Evolutionary conservation across 2,113 vertebrate species (phyloP).

Genomic region (Isichthys henryi): DNA sequence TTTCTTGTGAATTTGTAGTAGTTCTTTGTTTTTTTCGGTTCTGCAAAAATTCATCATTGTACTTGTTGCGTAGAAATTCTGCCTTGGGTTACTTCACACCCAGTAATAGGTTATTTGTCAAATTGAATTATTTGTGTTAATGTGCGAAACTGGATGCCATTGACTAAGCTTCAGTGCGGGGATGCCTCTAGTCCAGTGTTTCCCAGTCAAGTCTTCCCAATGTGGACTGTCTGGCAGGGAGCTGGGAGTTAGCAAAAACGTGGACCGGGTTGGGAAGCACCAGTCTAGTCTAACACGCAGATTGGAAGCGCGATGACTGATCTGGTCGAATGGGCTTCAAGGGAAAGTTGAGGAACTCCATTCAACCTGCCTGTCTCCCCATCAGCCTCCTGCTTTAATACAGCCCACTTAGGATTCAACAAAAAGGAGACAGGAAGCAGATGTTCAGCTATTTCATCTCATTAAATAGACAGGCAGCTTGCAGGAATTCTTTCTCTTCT

Average conservation of each 20-base stretch:
- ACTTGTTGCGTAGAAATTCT: background rate
- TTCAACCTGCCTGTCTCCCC: background rate
- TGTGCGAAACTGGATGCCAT: background rate
- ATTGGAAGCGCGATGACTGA: background rate
- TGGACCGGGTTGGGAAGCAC: background rate
- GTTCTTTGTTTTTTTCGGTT: background rate
- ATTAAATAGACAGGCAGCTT: conserved; percentile 17
- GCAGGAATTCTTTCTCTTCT: background rate
- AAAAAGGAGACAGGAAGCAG: background rate
- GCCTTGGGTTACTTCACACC: background rate
- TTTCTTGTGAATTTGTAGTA: background rate
- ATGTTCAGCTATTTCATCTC: background rate
- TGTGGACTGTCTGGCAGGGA: background rate
- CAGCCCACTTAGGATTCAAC: background rate
- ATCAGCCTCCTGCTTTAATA: conserved; percentile 16
- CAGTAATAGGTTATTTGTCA: background rate
- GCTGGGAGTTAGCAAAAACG: background rate
- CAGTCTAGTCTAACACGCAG: background rate
- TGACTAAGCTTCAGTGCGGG: background rate
- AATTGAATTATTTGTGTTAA: background rate
- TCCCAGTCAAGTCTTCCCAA: background rate
- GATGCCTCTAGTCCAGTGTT: background rate
- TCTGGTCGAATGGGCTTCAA: background rate
- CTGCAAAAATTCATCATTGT: background rate
- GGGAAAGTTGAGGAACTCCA: conserved; percentile 13